A percentile compares a stretch with the other conserved stretches of the same genome.
Conservation (phyloP, 1,140 invertebrate species). For the Andricus grossulariae region DNA sequence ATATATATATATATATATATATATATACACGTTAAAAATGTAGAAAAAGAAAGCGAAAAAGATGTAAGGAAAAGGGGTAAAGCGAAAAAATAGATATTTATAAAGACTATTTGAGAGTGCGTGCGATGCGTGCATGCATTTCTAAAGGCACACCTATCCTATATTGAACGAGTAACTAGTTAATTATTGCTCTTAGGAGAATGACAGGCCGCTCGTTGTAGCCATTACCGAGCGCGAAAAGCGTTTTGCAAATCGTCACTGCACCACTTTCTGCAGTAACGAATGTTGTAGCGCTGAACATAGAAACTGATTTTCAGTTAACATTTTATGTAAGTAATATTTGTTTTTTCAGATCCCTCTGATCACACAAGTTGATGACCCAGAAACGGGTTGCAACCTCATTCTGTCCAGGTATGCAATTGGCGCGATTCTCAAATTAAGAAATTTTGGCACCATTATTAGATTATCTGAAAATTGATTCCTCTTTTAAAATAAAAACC, state of each 20-base stretch:
- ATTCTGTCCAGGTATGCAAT: too few relatives aligned
- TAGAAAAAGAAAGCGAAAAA: not conserved
- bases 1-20: too few relatives aligned
- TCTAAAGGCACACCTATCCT: constrained; percentile 58
- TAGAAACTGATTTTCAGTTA: not conserved
- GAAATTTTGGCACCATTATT: too few relatives aligned
- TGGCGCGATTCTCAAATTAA: too few relatives aligned
- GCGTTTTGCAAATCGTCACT: constrained; percentile 34
- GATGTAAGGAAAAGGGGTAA: constrained; percentile 35
- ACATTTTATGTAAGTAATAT: not conserved
- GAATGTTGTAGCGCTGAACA: constrained; percentile 34
- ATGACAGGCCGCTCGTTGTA: constrained; percentile 37
- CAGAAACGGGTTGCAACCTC: too few relatives aligned
- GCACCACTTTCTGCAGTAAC: constrained; percentile 14
- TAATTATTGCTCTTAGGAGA: constrained; percentile 48
- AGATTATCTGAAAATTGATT: too few relatives aligned
- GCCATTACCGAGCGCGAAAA: not conserved
- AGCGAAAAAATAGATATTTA: constrained; percentile 68
- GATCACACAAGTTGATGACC: too few relatives aligned
- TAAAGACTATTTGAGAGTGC: constrained; percentile 74
- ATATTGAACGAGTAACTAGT: constrained; percentile 51
- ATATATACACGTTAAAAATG: constrained; percentile 50
- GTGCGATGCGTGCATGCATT: constrained; percentile 66
- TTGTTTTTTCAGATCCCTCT: not conserved
- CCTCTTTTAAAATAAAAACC: not conserved